A percentile compares a stretch with the other conserved stretches of the same genome.
phyloP scores from a whole-genome alignment of 2,113 vertebrate species.

The Poeciliopsis occidentalis region DNA sequence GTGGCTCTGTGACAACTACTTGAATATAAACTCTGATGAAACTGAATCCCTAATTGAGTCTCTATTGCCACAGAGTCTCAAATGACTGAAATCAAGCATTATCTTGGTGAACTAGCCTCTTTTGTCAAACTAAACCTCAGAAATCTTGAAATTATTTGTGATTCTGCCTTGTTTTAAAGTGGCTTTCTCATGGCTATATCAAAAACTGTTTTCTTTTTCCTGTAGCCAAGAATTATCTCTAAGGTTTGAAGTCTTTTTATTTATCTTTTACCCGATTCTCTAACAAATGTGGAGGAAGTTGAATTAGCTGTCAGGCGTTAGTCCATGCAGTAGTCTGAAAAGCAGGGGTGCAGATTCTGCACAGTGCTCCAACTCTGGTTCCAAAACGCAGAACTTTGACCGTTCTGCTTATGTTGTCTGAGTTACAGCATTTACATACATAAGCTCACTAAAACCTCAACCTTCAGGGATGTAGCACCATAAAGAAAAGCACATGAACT shows the following conservation, averaged over 20 bases:
- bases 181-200: no score
- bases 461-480: conserved; percentile 19
- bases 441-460: conserved; percentile 34
- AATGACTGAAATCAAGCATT: no score
- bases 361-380: background rate
- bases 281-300: background rate
- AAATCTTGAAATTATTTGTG: no score
- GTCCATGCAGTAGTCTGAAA: background rate
- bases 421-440: conserved; percentile 27
- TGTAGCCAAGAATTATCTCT: no score
- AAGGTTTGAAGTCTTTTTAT: background rate
- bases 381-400: background rate
- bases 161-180: no score
- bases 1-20: no score
- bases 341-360: background rate
- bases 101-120: no score
- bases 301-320: background rate
- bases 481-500: conserved; percentile 19
- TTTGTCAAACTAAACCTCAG: no score
- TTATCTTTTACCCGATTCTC: background rate
- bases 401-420: conserved; percentile 7
- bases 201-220: no score
- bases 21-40: no score
- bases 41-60: no score
- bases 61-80: no score